Evolutionary conservation across 2,888 invertebrate species (phyloP).

Genomic region (Coelinius sp.): DNA sequence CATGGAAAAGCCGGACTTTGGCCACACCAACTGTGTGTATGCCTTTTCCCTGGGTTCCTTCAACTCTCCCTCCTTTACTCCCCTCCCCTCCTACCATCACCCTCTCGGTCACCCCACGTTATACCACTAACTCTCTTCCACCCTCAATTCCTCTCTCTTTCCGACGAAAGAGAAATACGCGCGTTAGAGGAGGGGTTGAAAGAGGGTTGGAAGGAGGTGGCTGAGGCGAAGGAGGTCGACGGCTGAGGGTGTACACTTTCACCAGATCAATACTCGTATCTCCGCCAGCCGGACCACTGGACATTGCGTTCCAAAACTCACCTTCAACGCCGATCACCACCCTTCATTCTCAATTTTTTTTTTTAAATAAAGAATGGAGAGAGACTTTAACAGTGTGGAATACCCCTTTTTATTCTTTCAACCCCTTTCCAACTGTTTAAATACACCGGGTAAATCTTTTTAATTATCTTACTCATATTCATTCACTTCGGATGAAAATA

Average conservation of each 20-base stretch:
- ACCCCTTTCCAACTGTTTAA: constrained; percentile 44
- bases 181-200: neutral
- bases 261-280: constrained; percentile 70
- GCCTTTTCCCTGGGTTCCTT: neutral
- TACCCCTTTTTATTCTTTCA: constrained; percentile 22
- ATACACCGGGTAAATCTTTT: constrained; percentile 47
- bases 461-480: constrained; percentile 46
- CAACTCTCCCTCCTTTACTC: neutral
- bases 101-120: constrained; percentile 35
- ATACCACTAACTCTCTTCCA: constrained; percentile 21
- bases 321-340: constrained; percentile 58
- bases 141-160: neutral
- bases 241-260: constrained; percentile 51
- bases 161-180: neutral
- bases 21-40: constrained; percentile 50
- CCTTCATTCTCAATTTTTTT: constrained; percentile 40
- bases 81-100: constrained; percentile 21
- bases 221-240: constrained; percentile 54
- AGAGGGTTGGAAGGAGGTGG: constrained; percentile 48
- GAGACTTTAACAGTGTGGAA: constrained; percentile 3
- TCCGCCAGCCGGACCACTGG: constrained; percentile 70
- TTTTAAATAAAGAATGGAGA: neutral
- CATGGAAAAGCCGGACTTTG: constrained; percentile 62
- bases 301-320: constrained; percentile 68
- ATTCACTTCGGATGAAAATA: constrained; percentile 35